These are phyloP conservation scores for Castor canadensis DNA, from an alignment of 2,113 vertebrate genomes.

Conservation along the genomic window DNA sequence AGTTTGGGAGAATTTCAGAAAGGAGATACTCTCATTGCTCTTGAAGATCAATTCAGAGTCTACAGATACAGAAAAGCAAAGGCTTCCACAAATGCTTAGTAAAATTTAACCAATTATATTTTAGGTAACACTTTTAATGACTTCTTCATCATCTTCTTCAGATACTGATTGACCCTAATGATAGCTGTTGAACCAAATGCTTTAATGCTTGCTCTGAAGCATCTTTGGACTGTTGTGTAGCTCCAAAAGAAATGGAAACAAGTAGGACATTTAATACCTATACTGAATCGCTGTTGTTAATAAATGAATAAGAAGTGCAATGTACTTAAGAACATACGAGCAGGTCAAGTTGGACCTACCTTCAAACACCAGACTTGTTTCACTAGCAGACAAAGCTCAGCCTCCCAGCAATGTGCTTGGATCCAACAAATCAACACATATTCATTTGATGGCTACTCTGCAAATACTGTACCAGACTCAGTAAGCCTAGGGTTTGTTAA, in stretches of 20 bases:
- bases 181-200: not conserved
- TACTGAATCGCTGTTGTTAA: not conserved
- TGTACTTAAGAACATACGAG: not conserved
- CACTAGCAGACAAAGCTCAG: not conserved
- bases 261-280: not conserved
- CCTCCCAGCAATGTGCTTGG: not conserved
- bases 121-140: slow-evolving; percentile 9
- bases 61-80: slow-evolving; percentile 12
- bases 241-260: not conserved
- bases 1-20: not conserved
- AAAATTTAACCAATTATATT: not conserved
- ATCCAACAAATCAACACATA: not conserved
- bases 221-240: not conserved
- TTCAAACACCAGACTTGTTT: not conserved
- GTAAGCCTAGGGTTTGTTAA: not conserved
- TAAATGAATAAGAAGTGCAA: not conserved
- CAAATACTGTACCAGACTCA: not conserved
- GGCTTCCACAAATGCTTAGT: not conserved
- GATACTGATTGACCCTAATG: not conserved
- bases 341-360: not conserved
- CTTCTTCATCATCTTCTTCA: not conserved
- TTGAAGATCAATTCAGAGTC: not conserved
- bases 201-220: not conserved
- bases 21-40: not conserved
- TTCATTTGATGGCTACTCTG: not conserved